Evolutionary conservation across 2,113 vertebrate genomes (phyloP).

Genomic region (Chunga burmeisteri): DNA sequence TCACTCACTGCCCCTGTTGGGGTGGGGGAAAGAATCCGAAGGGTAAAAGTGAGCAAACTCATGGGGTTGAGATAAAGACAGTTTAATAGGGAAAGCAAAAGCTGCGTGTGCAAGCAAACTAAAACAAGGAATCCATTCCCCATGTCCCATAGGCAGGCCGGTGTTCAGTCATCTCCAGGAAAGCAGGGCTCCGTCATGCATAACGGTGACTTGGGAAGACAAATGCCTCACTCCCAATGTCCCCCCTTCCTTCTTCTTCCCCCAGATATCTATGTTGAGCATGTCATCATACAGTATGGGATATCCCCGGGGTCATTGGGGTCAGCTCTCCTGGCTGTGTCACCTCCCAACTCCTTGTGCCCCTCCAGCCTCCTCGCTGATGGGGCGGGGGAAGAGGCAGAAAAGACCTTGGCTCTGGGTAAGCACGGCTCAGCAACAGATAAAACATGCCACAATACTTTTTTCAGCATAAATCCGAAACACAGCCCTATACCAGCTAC

Average conservation of each 20-base stretch:
- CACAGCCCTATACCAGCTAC: neutral
- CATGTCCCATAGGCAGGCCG: no score
- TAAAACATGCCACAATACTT: neutral
- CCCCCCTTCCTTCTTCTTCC: neutral
- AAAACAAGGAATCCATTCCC: neutral
- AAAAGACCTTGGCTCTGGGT: neutral
- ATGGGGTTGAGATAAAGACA: neutral
- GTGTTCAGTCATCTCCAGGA: neutral
- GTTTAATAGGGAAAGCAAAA: neutral
- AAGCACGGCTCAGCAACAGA: neutral
- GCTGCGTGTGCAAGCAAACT: neutral
- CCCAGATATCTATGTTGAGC: neutral
- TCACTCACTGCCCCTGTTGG: no score
- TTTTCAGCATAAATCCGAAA: neutral
- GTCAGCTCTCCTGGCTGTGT: neutral
- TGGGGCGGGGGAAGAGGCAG: neutral
- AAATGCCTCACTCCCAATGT: neutral
- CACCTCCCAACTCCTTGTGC: neutral
- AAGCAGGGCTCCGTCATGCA: rapidly evolving
- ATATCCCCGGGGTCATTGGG: neutral
- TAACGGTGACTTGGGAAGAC: neutral
- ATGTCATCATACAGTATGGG: neutral
- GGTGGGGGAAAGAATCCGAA: neutral
- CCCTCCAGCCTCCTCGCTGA: rapidly evolving
- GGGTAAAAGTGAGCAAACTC: neutral